phyloP scores from a whole-genome alignment of 2,888 invertebrate species.

The Acrobasis consociella region DNA sequence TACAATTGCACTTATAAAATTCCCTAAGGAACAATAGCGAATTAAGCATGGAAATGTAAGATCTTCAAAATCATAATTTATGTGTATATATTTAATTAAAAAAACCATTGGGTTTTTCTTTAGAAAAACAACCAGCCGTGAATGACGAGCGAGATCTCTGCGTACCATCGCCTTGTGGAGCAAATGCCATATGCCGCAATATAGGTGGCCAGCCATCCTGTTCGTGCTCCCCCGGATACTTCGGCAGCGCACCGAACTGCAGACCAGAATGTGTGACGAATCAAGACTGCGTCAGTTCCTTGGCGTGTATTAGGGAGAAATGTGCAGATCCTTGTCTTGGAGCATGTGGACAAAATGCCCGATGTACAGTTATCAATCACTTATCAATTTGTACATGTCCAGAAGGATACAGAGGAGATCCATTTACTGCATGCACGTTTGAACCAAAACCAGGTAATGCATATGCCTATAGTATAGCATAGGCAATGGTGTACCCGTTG shows the following conservation, averaged over 20 bases:
- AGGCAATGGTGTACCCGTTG: no score
- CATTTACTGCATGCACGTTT: conserved; percentile 75
- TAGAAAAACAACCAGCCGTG: conserved; percentile 59
- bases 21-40: no score
- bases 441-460: conserved; percentile 60
- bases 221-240: conserved; percentile 82
- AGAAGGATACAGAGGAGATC: conserved; percentile 83
- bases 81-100: no score
- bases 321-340: conserved; percentile 87
- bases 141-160: conserved; percentile 83
- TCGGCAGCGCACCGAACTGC: conserved; percentile 86
- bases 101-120: conserved; percentile 34
- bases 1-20: no score
- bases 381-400: conserved; percentile 85
- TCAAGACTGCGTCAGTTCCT: conserved; percentile 85
- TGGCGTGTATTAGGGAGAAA: conserved; percentile 85
- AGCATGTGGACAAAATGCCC: conserved; percentile 84
- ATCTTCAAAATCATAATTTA: no score
- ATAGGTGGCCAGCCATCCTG: conserved; percentile 83
- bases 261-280: conserved; percentile 86
- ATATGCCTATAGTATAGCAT: no score
- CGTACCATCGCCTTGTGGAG: conserved; percentile 86
- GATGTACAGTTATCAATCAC: conserved; percentile 84
- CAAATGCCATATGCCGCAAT: conserved; percentile 83
- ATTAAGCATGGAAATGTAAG: no score